A percentile compares a stretch with the other conserved stretches of the same genome.
phyloP scores from a whole-genome alignment of 2,888 invertebrate genomes.

The Heteromurus nitidus region DNA sequence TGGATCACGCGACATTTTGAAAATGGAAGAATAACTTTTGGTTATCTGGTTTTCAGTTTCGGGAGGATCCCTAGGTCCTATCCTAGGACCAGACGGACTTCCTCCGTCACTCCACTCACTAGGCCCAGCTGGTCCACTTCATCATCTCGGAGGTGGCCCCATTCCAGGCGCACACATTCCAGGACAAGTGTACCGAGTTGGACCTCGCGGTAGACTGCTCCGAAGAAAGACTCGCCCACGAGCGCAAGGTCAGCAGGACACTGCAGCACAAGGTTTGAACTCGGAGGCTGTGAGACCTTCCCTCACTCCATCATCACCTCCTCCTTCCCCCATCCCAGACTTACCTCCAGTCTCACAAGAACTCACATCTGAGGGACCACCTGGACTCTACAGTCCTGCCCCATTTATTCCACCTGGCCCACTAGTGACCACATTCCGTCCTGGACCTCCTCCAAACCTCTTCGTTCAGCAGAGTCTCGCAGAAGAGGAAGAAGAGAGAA shows the following conservation, averaged over 20 bases:
- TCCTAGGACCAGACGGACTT: conserved; percentile 15
- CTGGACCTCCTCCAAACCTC: conserved; percentile 36
- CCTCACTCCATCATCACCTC: conserved; percentile 13
- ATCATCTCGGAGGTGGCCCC: not conserved
- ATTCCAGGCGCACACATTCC: not conserved
- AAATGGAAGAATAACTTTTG: no score
- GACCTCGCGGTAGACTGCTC: conserved; percentile 51
- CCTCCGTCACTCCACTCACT: no score
- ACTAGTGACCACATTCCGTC: conserved; percentile 56
- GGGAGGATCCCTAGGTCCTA: conserved; percentile 15
- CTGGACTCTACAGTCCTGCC: conserved; percentile 29
- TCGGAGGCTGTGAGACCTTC: not conserved
- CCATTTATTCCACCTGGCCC: conserved; percentile 43
- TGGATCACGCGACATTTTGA: no score
- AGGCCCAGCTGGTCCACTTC: conserved; percentile 30
- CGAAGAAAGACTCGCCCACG: conserved; percentile 48
- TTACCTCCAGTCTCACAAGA: conserved; percentile 39
- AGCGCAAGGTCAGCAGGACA: conserved; percentile 36
- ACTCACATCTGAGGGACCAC: conserved; percentile 20
- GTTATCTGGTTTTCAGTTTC: conserved; percentile 27
- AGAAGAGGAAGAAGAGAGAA: conserved; percentile 21
- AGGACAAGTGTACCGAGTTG: conserved; percentile 43
- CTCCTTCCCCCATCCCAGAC: conserved; percentile 16
- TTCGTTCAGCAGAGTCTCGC: conserved; percentile 40
- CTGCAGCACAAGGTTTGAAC: not conserved